phyloP scores from a whole-genome alignment of 2,797 vertebrate genomes.

The Limnodromus scolopaceus region DNA sequence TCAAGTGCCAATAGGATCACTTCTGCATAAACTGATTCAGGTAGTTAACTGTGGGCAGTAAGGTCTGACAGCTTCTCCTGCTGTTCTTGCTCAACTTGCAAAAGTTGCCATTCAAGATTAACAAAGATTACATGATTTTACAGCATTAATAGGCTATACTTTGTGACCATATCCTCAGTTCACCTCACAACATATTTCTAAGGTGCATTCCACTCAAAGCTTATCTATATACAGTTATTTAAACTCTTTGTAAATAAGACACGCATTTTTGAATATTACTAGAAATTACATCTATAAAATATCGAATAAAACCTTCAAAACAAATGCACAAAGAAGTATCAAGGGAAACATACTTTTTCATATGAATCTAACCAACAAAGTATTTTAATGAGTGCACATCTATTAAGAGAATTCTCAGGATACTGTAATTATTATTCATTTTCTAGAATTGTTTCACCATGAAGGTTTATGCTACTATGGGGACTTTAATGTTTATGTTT shows the following conservation, averaged over 20 bases:
- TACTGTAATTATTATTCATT: constrained; percentile 85
- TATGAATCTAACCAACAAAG: constrained; percentile 78
- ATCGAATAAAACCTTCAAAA: constrained; percentile 69
- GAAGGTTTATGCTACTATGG: constrained; percentile 81
- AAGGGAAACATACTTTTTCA: constrained; percentile 73
- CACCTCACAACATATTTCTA: neutral
- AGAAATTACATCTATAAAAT: constrained; percentile 63
- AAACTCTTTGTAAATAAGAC: constrained; percentile 60
- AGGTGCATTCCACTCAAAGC: neutral
- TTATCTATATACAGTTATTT: constrained; percentile 29
- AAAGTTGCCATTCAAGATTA: neutral
- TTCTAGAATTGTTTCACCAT: constrained; percentile 82
- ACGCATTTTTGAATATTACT: constrained; percentile 56
- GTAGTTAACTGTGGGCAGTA: no score
- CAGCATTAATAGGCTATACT: neutral
- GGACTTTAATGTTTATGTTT: constrained; percentile 86
- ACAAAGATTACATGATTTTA: neutral
- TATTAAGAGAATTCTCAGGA: constrained; percentile 84
- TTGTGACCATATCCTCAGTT: neutral
- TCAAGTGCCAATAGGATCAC: neutral
- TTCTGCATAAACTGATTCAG: neutral
- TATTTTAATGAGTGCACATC: constrained; percentile 81
- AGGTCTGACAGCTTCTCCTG: neutral
- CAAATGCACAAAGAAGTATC: constrained; percentile 71
- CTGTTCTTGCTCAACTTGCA: neutral